Base-by-base conservation (phyloP, 2,113 vertebrate genomes). In the Lycocorax pyrrhopterus region DNA sequence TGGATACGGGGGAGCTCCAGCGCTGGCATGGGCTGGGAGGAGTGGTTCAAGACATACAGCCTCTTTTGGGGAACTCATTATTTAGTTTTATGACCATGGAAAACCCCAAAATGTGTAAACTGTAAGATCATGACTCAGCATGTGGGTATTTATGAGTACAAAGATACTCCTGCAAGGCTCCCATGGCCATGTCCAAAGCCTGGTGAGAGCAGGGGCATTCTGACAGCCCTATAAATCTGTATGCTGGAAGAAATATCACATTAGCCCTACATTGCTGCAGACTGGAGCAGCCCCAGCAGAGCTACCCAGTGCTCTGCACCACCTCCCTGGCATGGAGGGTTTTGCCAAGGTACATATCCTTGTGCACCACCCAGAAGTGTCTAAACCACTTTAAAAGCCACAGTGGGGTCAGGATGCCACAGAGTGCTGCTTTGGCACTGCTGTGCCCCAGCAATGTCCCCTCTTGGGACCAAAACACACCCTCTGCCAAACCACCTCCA, bases 341-440 rank as follows among this genome's bases (percentile, higher is more conserved):
- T 84, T 32, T 80, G 52, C 35, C 33, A 4, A 39, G 37, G 8
- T 35, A 13, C 18, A 4, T 5, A 7, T 14, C 35, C 63, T 39
- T 35, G 20, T 66, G 44, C 29, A 47, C 16, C 4, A 6, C 41
- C 43, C 68, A 68, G 59, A 56, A 56, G 41, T 20, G 11, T 21
- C 53, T n/a, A 56, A 76, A 76, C 21, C 58, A 44, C 55, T 73
- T 58, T 8, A 68, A 87, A 81, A 84, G n/a, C 64, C 46, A 37
- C 60, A 47, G 9, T 4, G 16, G 41, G 46, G 27, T 60, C 68
- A 60, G 55, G n/a, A 76, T 47, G 37, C 33, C 80, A 52, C 30
- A 58, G 80, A 83, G 30, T 0, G 0, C 27, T 44, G 82, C 55
- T 86, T 77, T 0, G 6, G 58, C 67, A 89, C 17, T 0, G 0